A percentile compares a stretch with the other conserved stretches of the same genome.
These are phyloP conservation scores for Mobula hypostoma DNA, from an alignment of 2,113 vertebrate genomes.

Conservation along the genomic window DNA sequence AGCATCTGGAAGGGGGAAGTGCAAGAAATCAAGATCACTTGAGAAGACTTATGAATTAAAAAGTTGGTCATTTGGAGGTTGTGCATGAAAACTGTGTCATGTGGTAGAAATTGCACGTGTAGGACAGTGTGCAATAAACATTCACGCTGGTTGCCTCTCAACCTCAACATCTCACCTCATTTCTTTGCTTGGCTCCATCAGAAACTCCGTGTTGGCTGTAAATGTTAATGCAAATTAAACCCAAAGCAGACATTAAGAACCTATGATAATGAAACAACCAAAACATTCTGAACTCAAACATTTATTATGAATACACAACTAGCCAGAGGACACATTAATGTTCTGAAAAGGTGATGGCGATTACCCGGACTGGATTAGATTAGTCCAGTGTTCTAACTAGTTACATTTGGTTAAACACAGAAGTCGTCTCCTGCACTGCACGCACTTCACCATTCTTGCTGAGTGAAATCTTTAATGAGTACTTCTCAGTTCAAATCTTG, in stretches of 20 bases:
- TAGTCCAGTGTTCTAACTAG: not conserved
- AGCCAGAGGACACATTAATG: not conserved
- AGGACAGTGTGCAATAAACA: not conserved
- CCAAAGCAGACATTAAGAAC: not conserved
- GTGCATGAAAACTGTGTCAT: not conserved
- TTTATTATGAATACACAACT: conserved; percentile 6
- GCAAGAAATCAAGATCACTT: not conserved
- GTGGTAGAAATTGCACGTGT: not conserved
- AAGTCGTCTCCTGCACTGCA: not conserved
- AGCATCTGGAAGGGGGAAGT: too few species aligned
- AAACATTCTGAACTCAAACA: conserved; percentile 26
- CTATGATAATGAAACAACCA: not conserved
- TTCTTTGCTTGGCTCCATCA: not conserved
- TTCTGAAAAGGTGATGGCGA: not conserved
- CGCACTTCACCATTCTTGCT: too few species aligned
- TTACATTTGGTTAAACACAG: not conserved
- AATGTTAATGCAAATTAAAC: conserved; percentile 18
- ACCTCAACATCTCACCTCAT: not conserved
- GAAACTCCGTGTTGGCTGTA: not conserved
- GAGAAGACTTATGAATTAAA: not conserved
- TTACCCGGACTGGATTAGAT: not conserved
- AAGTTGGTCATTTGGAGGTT: not conserved
- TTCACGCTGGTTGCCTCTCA: not conserved
- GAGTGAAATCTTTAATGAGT: not conserved
- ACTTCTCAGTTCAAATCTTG: not conserved